phyloP scores from a whole-genome alignment of 1,140 invertebrate species.

The Archivesica marissinica region DNA sequence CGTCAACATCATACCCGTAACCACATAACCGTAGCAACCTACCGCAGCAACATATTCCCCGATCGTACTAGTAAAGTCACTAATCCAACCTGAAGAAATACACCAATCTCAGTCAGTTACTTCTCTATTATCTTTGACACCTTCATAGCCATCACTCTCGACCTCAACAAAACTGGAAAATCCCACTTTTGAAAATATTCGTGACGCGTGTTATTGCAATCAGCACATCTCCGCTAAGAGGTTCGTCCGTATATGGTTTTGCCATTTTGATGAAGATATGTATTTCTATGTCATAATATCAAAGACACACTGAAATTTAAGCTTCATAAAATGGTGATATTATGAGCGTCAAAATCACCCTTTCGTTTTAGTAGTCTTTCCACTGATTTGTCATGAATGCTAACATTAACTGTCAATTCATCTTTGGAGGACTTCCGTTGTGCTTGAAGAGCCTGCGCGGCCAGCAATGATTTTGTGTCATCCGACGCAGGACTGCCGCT shows the following conservation, averaged over 20 bases:
- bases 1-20: constrained; percentile 33
- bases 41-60: neutral
- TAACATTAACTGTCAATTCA: constrained; percentile 68
- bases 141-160: too few species aligned
- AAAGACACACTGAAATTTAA: neutral
- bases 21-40: neutral
- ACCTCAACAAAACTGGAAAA: too few species aligned
- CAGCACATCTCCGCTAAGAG: neutral
- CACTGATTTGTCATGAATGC: constrained; percentile 73
- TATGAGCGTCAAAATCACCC: constrained; percentile 58
- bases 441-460: constrained; percentile 46
- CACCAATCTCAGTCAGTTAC: too few species aligned
- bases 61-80: too few species aligned
- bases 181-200: too few species aligned
- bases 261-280: constrained; percentile 7
- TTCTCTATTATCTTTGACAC: too few species aligned
- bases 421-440: constrained; percentile 64
- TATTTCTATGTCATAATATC: neutral
- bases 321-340: constrained; percentile 56
- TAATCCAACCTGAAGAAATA: too few species aligned
- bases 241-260: neutral
- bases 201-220: too few species aligned
- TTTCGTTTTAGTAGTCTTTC: constrained; percentile 65
- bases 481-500: constrained; percentile 69
- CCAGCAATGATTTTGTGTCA: constrained; percentile 27